Conservation (phyloP, 2,888 invertebrate species). For the Pyrrhosoma nymphula region DNA sequence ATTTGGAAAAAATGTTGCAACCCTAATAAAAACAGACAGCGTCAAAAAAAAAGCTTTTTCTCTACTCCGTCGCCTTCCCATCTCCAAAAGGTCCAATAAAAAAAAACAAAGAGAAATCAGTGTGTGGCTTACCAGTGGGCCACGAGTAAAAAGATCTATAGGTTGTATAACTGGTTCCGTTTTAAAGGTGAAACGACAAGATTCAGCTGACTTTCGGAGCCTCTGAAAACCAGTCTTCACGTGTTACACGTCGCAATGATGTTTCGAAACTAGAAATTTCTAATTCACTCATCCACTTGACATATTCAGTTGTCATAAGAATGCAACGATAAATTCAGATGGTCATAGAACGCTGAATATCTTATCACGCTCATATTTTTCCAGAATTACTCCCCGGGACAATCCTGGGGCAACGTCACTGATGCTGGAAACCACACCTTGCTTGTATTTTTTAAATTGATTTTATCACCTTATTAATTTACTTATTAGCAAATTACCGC, state of each 20-base stretch:
- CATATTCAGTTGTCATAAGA: too few species aligned
- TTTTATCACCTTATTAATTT: too few species aligned
- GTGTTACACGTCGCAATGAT: neutral
- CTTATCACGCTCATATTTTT: too few species aligned
- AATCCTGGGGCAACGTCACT: too few species aligned
- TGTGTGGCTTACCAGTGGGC: neutral
- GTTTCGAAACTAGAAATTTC: neutral
- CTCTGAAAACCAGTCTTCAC: neutral
- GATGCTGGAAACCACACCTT: too few species aligned
- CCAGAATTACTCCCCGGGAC: too few species aligned
- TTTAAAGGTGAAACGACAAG: neutral
- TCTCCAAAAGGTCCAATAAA: neutral
- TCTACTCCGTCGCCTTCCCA: neutral
- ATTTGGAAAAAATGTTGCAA: neutral
- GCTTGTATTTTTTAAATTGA: too few species aligned
- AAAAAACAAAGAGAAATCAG: neutral
- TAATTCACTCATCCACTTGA: too few species aligned
- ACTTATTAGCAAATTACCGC: too few species aligned
- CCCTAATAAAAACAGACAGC: neutral
- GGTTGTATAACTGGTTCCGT: conserved; percentile 4
- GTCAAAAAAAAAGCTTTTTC: neutral
- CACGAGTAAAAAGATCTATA: neutral
- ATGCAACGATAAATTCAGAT: too few species aligned
- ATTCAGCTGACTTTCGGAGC: neutral
- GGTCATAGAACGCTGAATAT: too few species aligned